phyloP scores from a whole-genome alignment of 2,113 vertebrate species.

The Parotia lawesii region DNA sequence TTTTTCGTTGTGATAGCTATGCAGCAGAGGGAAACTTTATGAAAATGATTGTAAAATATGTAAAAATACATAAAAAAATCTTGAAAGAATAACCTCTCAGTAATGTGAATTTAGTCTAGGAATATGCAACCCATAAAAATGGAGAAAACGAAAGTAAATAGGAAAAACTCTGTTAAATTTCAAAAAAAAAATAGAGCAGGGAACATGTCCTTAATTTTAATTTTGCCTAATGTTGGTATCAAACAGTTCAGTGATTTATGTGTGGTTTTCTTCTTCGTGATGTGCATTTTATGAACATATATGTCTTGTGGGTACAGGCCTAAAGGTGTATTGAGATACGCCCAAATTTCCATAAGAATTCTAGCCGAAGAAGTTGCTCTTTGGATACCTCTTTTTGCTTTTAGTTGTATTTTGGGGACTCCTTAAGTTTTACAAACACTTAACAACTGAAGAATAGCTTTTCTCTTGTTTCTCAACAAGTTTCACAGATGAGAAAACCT shows the following conservation, averaged over 20 bases:
- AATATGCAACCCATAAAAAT: neutral
- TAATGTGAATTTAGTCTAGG: neutral
- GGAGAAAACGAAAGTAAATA: neutral
- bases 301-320: rapidly evolving
- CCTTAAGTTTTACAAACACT: neutral
- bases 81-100: neutral
- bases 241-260: neutral
- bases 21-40: neutral
- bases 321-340: neutral
- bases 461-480: neutral
- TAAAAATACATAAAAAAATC: too few relatives aligned
- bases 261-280: neutral
- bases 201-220: neutral
- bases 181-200: rapidly evolving
- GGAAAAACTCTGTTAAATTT: neutral
- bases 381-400: neutral
- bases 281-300: neutral
- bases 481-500: neutral
- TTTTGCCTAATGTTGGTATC: neutral
- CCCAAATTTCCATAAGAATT: neutral
- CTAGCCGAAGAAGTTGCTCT: rapidly evolving
- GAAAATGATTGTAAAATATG: neutral
- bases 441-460: neutral
- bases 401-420: neutral
- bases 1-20: neutral